Evolutionary conservation across 2,888 invertebrate species (phyloP), one percentile per base, ranked within the genome.

Genomic region (Drosophila longiperda): DNA sequence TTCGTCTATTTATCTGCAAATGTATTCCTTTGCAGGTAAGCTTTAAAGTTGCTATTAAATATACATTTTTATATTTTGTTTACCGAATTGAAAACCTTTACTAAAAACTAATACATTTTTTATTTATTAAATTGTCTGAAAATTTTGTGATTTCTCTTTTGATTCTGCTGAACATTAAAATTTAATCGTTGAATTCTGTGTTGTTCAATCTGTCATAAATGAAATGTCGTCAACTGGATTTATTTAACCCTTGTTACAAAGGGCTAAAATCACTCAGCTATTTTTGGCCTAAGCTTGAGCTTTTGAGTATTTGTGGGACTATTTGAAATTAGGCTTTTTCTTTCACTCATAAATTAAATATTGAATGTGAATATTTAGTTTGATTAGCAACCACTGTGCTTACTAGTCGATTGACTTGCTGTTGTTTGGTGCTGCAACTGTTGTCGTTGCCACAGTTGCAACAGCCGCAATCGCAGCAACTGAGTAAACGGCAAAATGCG

Each of bases 381-480:
- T 9, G 1, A 1, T 17, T 23, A 3, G 5, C n/a, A 52, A 6
- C 70, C 83, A 83, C 88, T 66, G 88, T 83, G 34, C 50, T 33
- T 20, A 57, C 40, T 29, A 15, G 29, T 49, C 71, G 67, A 75
- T 82, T 82, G 82, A 80, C 87, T 87, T 75, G 82, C 72, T 73
- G 66, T 74, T 73, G 64, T 76, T 78, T 69, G 65, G 53, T 57
- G 59, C 67, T 64, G 59, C 68, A 60, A 54, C 63, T 62, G 78
- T 52, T 74, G 73, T 54, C 53, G 57, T 66, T 73, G 74, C 20
- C 74, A 71, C 49, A 61, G 72, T 70, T 52, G 61, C 75, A 60
- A 53, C 55, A 62, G 29, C 52, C 38, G 67, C 42, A 52, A 33
- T 57, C 53, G 61, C 52, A 38, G 36, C 59, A 65, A 42, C 42